Evolutionary conservation across 2,113 vertebrate species (phyloP).

Genomic region (Dermatemys mawii): DNA sequence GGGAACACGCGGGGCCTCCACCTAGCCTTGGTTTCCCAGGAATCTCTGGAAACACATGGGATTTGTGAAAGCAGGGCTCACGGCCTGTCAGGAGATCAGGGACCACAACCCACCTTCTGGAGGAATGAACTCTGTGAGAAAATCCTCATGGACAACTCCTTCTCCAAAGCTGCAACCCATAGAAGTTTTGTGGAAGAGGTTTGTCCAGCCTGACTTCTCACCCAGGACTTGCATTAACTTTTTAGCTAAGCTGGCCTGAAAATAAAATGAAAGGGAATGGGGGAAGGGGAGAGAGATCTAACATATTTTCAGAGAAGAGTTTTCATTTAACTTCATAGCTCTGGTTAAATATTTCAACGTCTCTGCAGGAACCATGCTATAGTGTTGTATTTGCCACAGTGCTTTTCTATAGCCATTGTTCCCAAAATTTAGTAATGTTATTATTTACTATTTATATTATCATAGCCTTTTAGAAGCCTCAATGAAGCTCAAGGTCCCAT

Average conservation of each 20-base stretch:
- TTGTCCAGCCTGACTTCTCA: neutral
- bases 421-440: neutral
- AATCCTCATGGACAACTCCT: neutral
- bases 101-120: neutral
- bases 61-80: neutral
- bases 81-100: neutral
- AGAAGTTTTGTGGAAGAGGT: neutral
- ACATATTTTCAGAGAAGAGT: neutral
- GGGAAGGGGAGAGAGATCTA: too few species aligned
- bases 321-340: neutral
- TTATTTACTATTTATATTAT: neutral
- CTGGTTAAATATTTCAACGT: too few species aligned
- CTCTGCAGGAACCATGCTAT: neutral
- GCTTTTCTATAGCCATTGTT: neutral
- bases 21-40: neutral
- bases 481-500: neutral
- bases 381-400: neutral
- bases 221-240: accelerated
- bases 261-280: neutral
- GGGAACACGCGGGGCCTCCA: neutral
- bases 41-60: neutral
- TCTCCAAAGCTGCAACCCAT: neutral
- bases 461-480: neutral
- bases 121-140: neutral
- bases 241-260: neutral